These are phyloP conservation scores for Lepidocyrtinus sp. DNA, from an alignment of 2,888 invertebrate species.

Conservation along the genomic window DNA sequence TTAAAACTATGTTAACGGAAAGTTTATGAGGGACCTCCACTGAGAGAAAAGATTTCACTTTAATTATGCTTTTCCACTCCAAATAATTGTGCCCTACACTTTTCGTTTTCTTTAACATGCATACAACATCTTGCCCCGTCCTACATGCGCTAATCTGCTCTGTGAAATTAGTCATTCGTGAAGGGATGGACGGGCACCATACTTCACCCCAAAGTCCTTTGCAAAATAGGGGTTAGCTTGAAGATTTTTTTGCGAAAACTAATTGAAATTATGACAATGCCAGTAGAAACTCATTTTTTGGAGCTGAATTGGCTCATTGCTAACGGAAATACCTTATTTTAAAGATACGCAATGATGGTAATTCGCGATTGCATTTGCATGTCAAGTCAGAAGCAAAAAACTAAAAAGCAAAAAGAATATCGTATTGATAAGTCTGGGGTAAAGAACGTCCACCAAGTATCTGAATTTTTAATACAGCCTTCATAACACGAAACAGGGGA, in stretches of 20 bases:
- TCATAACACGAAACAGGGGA: conserved; percentile 42
- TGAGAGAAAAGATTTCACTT: conserved; percentile 51
- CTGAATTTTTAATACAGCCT: conserved; percentile 44
- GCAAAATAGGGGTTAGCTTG: too few species aligned
- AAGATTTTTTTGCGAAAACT: too few species aligned
- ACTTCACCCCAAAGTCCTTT: too few species aligned
- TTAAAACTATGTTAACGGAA: conserved; percentile 61
- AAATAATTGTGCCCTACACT: not conserved
- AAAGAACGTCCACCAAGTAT: not conserved
- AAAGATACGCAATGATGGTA: not conserved
- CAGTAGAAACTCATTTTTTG: conserved; percentile 9
- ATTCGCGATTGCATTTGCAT: too few species aligned
- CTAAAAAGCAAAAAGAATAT: not conserved
- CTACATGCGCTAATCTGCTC: not conserved
- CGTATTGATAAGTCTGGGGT: not conserved
- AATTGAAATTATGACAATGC: too few species aligned
- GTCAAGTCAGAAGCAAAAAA: too few species aligned
- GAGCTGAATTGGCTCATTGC: not conserved
- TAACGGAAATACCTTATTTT: conserved; percentile 13
- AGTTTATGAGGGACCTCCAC: conserved; percentile 54
- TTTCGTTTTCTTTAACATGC: not conserved
- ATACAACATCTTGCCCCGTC: not conserved
- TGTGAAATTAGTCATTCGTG: not conserved
- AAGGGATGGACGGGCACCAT: not conserved
- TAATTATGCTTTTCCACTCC: conserved; percentile 53